A percentile compares a stretch with the other conserved stretches of the same genome.
phyloP scores from a whole-genome alignment of 2,113 vertebrate species.

The Caranx ignobilis region DNA sequence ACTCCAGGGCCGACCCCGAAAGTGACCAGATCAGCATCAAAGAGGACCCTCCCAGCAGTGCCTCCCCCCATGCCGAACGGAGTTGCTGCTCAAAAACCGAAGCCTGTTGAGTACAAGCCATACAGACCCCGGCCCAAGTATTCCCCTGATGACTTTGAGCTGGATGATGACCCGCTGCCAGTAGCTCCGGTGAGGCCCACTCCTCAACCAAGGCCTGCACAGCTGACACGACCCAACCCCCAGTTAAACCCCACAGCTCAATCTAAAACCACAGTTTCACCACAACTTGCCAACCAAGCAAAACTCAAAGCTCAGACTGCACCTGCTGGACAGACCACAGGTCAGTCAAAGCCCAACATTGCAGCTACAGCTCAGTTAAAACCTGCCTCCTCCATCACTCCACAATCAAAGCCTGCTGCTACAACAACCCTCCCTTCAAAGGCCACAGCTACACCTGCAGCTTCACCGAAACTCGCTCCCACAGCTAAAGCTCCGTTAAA shows the following conservation, averaged over 20 bases:
- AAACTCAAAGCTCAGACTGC: conserved; percentile 46
- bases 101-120: conserved; percentile 82
- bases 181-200: conserved; percentile 23
- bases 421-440: conserved; percentile 24
- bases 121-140: conserved; percentile 86
- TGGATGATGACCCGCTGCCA: conserved; percentile 81
- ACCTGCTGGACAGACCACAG: conserved; percentile 52
- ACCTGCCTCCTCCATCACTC: not conserved
- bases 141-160: conserved; percentile 84
- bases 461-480: conserved; percentile 29
- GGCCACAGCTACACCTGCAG: not conserved
- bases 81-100: conserved; percentile 73
- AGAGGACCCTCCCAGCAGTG: conserved; percentile 75
- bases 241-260: conserved; percentile 34
- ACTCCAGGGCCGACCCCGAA: conserved; percentile 59
- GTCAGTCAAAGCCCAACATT: conserved; percentile 52
- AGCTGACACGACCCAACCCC: not conserved
- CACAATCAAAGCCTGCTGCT: conserved; percentile 32
- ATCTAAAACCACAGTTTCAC: conserved; percentile 23
- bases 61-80: conserved; percentile 86
- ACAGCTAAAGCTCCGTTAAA: conserved; percentile 22
- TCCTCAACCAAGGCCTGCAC: conserved; percentile 20
- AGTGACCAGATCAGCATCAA: conserved; percentile 65
- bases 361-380: conserved; percentile 42
- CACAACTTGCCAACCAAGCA: conserved; percentile 49